Conservation (phyloP, 2,797 vertebrate genomes). For the Parauchenoglanis ngamensis region DNA sequence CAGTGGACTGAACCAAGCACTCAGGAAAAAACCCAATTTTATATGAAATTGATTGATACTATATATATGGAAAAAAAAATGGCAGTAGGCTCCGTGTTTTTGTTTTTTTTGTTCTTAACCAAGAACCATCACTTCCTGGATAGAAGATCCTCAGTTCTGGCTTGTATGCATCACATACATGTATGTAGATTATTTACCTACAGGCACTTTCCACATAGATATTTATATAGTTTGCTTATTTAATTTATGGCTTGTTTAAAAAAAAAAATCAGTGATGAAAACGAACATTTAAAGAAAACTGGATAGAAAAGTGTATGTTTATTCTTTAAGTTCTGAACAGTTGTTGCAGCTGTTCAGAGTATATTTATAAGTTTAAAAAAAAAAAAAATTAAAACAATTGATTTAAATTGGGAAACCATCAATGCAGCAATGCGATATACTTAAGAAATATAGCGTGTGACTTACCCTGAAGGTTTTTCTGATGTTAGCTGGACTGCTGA, state of each 20-base stretch:
- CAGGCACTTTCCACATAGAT: background rate
- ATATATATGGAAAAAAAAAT: background rate
- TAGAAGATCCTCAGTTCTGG: background rate
- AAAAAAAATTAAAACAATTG: background rate
- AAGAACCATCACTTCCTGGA: background rate
- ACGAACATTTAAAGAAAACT: background rate
- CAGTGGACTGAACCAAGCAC: no score
- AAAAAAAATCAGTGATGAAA: background rate
- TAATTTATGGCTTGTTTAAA: background rate
- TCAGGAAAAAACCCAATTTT: no score
- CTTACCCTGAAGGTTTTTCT: conserved; percentile 92
- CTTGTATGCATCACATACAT: background rate
- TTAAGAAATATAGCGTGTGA: background rate
- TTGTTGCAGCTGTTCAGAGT: background rate
- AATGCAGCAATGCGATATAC: background rate
- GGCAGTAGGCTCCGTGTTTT: background rate
- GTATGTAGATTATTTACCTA: background rate
- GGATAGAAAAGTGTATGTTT: background rate
- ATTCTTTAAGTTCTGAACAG: background rate
- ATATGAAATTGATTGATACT: no score
- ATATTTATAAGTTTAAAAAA: no score
- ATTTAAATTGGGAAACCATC: background rate
- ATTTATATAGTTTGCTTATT: background rate
- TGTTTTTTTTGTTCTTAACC: no score
- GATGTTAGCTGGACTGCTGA: conserved; percentile 90